phyloP scores from a whole-genome alignment of 2,797 vertebrate genomes.

The Helostoma temminkii region DNA sequence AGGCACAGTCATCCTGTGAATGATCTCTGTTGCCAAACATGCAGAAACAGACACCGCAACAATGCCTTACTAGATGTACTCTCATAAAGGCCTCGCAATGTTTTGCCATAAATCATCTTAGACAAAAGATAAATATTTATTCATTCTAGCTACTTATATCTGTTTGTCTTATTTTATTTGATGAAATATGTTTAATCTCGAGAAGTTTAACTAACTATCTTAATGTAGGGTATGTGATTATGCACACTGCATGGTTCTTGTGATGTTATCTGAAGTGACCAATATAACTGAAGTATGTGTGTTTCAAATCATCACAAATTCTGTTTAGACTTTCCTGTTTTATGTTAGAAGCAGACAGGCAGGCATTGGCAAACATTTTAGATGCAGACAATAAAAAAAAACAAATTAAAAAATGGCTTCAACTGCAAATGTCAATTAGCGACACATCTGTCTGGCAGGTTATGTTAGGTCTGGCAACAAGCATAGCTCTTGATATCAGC shows the following conservation, averaged over 20 bases:
- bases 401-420: neutral
- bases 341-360: neutral
- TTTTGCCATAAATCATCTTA: constrained; percentile 21
- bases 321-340: constrained; percentile 25
- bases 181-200: constrained; percentile 30
- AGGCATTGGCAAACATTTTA: neutral
- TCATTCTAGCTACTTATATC: constrained; percentile 8
- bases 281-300: constrained; percentile 13
- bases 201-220: constrained; percentile 30
- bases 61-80: constrained; percentile 19
- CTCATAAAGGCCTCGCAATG: constrained; percentile 8
- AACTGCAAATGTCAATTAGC: neutral
- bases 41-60: constrained; percentile 27
- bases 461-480: neutral
- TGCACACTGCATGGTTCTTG: neutral
- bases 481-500: neutral
- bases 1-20: neutral
- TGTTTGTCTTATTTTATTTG: constrained; percentile 44
- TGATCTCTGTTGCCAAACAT: constrained; percentile 13
- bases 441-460: neutral
- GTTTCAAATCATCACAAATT: neutral
- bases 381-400: neutral
- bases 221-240: constrained; percentile 5
- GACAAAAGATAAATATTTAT: constrained; percentile 50
- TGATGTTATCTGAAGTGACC: constrained; percentile 29